Conservation (phyloP, 2,797 vertebrate genomes). For the Potorous gilbertii region DNA sequence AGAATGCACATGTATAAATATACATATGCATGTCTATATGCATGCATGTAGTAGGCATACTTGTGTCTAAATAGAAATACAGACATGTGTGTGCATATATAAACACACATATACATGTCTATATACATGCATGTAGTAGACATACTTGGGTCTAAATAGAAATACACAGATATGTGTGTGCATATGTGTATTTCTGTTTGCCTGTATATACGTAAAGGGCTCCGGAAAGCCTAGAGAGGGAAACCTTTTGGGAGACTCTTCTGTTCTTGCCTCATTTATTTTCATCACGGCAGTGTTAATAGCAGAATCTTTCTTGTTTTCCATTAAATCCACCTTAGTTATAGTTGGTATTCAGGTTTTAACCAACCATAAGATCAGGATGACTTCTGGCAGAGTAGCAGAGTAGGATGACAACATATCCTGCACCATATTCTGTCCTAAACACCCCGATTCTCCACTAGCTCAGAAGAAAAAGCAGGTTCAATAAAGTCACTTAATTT, state of each 20-base stretch:
- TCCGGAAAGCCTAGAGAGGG: not conserved
- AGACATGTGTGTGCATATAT: not conserved
- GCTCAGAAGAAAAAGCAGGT: not conserved
- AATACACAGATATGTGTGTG: not conserved
- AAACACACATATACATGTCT: no score
- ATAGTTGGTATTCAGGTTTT: constrained; percentile 4
- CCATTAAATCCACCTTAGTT: constrained; percentile 28
- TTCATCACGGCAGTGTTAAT: not conserved
- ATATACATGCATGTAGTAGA: not conserved
- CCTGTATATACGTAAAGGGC: constrained; percentile 14
- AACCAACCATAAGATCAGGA: not conserved
- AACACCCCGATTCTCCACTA: not conserved
- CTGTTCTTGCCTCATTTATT: constrained; percentile 2
- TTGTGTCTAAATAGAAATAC: not conserved
- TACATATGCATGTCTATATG: no score
- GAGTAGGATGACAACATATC: not conserved
- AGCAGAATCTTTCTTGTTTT: not conserved
- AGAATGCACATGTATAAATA: not conserved
- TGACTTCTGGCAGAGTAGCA: not conserved
- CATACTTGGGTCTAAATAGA: not conserved
- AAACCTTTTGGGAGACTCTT: not conserved
- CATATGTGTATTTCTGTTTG: not conserved
- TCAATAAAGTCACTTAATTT: not conserved
- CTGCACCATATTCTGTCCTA: not conserved
- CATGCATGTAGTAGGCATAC: not conserved